Base-by-base conservation (phyloP, 2,797 vertebrate genomes). In the Pogoniulus pusillus region DNA sequence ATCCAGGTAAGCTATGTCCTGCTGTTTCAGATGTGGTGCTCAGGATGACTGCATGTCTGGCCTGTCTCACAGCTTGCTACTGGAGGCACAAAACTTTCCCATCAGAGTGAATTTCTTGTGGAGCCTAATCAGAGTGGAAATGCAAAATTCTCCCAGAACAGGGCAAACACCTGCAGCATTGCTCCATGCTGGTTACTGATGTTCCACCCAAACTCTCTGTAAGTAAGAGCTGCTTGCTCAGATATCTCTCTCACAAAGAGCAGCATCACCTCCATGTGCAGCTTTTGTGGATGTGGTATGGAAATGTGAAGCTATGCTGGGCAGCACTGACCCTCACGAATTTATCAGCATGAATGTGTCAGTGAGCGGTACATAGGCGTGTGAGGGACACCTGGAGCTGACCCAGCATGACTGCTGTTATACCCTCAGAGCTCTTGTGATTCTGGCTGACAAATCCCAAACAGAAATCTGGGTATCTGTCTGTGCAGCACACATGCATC, bases 81-180 rank as follows among this genome's bases (percentile, higher is more conserved):
- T 79, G 39, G 34, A 26, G 30, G 16, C 7, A 13, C 54, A 2
- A 59, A 55, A n/a, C 29, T 35, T 47, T 43, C 29, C 32, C 19
- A 10, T 3, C 32, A 16, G 47, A 57, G 18, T 16, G 7, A 51
- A 63, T 24, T 34, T 27, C 43, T 10, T 15, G 9, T 14, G 64
- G 47, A 69, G 17, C 6, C 45, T 39, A 6, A 64, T 16, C 39
- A 24, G 27, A 18, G 19, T 12, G 32, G 39, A 60, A 60, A 55
- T 7, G 26, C 55, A 72, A 43, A 54, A 34, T 32, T 64, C 13
- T 57, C 47, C 16, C 55, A 41, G 71, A 43, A 14, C 0, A 74
- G 29, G 39, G 11, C 39, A 65, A 54, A 51, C 0, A 10, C 2
- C 0, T 49, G 20, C 26, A 59, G 37, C 32, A 1, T n/a, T 47